Conservation (phyloP, 2,113 vertebrate species). For the Apteryx owenii region DNA sequence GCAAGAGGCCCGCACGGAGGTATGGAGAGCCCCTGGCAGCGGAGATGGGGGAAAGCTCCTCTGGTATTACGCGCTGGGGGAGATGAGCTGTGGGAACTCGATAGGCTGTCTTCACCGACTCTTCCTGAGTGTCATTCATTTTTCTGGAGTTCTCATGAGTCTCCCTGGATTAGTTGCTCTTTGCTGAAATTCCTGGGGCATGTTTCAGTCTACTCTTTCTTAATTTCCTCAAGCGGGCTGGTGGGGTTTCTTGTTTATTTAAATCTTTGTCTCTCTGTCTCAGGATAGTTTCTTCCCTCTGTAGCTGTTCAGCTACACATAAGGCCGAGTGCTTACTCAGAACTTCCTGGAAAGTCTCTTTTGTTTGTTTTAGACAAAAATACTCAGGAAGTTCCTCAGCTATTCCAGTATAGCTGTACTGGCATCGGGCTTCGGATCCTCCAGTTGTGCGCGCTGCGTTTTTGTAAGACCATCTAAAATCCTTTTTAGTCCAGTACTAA, state of each 20-base stretch:
- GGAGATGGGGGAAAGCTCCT: neutral
- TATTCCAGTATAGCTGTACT: neutral
- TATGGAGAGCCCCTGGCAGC: neutral
- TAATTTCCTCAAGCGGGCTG: neutral
- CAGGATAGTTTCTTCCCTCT: conserved; percentile 9
- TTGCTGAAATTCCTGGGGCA: neutral
- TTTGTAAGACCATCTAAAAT: neutral
- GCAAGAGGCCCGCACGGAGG: neutral
- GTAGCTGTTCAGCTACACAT: conserved; percentile 32
- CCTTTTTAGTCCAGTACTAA: neutral
- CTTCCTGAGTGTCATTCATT: neutral
- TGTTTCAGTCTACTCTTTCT: neutral
- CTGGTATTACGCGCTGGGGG: neutral
- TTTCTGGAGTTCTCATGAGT: neutral
- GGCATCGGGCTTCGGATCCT: neutral
- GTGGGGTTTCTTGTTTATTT: conserved; percentile 12
- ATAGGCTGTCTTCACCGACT: neutral
- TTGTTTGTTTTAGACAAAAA: conserved; percentile 29
- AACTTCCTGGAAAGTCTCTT: conserved; percentile 66
- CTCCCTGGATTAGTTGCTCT: neutral
- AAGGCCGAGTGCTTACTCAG: conserved; percentile 66
- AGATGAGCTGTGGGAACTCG: neutral
- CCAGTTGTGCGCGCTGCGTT: neutral
- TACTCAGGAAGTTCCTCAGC: conserved; percentile 38
- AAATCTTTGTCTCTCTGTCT: neutral